phyloP scores from a whole-genome alignment of 64 coral and sea anemone genomes.

The Actinia tenebrosa region DNA sequence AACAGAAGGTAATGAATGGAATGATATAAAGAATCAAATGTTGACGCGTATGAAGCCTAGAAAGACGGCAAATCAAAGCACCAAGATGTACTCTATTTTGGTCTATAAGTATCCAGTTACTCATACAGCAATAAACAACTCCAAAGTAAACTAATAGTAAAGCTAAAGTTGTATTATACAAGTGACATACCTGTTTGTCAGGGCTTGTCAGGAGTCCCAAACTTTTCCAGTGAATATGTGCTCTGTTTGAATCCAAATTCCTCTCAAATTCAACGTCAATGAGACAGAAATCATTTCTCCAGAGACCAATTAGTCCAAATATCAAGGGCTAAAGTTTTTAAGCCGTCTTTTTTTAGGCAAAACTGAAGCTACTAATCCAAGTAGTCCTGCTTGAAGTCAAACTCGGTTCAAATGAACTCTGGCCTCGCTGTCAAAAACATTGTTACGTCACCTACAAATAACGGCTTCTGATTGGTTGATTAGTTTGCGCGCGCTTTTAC shows the following conservation, averaged over 20 bases:
- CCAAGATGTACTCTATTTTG: neutral
- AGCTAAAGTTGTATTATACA: neutral
- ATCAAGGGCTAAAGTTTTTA: neutral
- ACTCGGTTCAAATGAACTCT: neutral
- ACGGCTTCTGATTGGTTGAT: neutral
- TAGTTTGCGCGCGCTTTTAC: slow-evolving; percentile 8
- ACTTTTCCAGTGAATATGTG: neutral
- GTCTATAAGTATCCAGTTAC: neutral
- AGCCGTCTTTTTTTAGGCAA: neutral
- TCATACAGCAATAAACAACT: neutral
- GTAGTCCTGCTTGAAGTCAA: neutral
- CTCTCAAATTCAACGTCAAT: neutral
- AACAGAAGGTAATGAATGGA: too few relatives aligned
- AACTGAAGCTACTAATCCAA: neutral
- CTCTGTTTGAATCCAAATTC: neutral
- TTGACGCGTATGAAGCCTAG: neutral
- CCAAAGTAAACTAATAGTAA: neutral
- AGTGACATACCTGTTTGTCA: neutral
- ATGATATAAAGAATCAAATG: too few relatives aligned
- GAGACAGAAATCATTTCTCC: neutral
- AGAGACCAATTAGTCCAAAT: neutral
- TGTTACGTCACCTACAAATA: neutral
- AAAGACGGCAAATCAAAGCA: neutral
- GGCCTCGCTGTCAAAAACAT: neutral
- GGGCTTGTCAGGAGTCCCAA: neutral